phyloP scores from a whole-genome alignment of 1,140 invertebrate species.

The Drosophila willistoni region DNA sequence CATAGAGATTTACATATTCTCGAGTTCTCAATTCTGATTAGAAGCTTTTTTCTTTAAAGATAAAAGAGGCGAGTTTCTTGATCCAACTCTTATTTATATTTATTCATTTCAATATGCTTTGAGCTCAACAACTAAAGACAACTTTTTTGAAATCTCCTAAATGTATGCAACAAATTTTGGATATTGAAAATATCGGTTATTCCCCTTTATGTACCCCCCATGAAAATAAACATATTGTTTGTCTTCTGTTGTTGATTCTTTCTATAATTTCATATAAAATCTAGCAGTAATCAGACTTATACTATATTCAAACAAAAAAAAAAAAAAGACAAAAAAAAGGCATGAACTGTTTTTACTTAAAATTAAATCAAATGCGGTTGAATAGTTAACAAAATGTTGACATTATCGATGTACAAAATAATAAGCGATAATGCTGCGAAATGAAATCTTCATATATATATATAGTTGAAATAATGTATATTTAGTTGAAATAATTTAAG shows the following conservation, averaged over 20 bases:
- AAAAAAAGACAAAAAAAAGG: slow-evolving; percentile 23
- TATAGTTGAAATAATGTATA: neutral
- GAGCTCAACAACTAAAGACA: too few relatives aligned
- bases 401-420: neutral
- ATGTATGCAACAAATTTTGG: too few relatives aligned
- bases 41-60: too few relatives aligned
- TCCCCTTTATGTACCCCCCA: neutral
- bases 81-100: too few relatives aligned
- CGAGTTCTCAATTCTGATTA: too few relatives aligned
- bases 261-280: slow-evolving; percentile 55
- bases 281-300: slow-evolving; percentile 58
- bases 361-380: slow-evolving; percentile 22
- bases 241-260: neutral
- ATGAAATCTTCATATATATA: neutral
- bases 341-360: neutral
- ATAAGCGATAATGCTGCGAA: neutral
- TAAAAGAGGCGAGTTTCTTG: too few relatives aligned
- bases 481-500: slow-evolving; percentile 74
- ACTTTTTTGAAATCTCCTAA: too few relatives aligned
- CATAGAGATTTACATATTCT: too few relatives aligned
- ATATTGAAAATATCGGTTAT: too few relatives aligned
- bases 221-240: neutral
- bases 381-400: slow-evolving; percentile 29
- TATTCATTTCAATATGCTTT: too few relatives aligned
- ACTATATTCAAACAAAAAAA: slow-evolving; percentile 49